Evolutionary conservation across 2,797 vertebrate species (phyloP), one percentile per base, ranked within the genome.

Genomic region (Vireo griseus): DNA sequence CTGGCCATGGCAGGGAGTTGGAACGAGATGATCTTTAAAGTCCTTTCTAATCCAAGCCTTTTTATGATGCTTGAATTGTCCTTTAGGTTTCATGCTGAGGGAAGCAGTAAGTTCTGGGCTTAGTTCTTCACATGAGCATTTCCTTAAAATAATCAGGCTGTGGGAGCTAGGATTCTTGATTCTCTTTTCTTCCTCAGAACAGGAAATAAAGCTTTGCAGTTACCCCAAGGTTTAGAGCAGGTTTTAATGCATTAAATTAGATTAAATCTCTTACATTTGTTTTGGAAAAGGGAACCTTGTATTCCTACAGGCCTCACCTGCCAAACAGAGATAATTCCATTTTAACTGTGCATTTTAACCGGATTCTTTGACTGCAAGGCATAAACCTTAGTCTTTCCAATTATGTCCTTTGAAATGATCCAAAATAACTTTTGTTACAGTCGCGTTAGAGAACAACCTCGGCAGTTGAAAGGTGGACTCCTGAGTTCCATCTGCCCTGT

Each of bases 61-160:
- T 39, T 50, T 71, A 21, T 62, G 62, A 7, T n/a, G 2, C 1
- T 76, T 31, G 21, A 68, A 22, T 73, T 0, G 0, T 28, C 17
- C 28, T 59, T 62, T 3, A 47, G 6, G 12, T 13, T 75, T 9
- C 9, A 0, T 7, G 4, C 18, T 31, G 54, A 33, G 15, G 31
- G 65, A 25, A 54, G 4, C 14, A 24, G 4, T 25, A 19, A 13
- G 5, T 63, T 66, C 29, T 65, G 37, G 13, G 18, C 0, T 88
- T 63, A 20, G 13, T 57, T 81, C 21, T 17, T 88, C 39, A 26
- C 21, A 0, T 45, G 37, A 25, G 9, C 11, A 15, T 55, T 85
- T 44, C 31, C 31, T 62, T 79, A 37, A 79, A 89, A 37, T 21
- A 54, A 15, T 51, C 29, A 4, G 33, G 18, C 13, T 80, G 45